Percentiles rank a stretch among this genome's conserved stretches.
Conservation (phyloP, 2,797 vertebrate genomes). For the Balearica regulorum region DNA sequence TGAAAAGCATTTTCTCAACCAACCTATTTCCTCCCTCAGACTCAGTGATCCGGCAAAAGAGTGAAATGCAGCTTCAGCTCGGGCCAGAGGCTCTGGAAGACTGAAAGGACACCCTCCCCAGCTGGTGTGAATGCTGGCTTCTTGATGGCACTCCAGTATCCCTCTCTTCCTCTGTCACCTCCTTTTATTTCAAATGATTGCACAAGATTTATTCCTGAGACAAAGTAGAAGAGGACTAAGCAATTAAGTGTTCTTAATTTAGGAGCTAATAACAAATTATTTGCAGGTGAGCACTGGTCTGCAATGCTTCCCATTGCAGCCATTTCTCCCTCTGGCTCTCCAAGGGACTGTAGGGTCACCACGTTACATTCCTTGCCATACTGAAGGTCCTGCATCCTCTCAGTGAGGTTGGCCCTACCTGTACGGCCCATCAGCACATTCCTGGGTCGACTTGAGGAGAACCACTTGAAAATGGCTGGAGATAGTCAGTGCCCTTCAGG, state of each 20-base stretch:
- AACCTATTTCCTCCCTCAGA: conserved; percentile 7
- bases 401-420: background rate
- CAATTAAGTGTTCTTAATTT: background rate
- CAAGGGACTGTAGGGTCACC: background rate
- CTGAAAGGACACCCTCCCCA: background rate
- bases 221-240: background rate
- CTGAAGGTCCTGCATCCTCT: background rate
- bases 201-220: background rate
- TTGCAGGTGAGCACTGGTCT: background rate
- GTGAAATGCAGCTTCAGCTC: background rate
- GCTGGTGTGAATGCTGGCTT: background rate
- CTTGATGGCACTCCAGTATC: background rate
- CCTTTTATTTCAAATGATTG: background rate
- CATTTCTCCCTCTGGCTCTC: background rate
- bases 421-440: conserved; percentile 43
- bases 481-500: conserved; percentile 37
- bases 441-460: conserved; percentile 22
- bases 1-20: conserved; percentile 8
- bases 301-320: background rate
- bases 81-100: background rate
- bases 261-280: background rate
- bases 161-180: background rate
- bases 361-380: background rate
- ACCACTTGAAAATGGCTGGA: conserved; percentile 34
- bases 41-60: background rate